These are phyloP conservation scores for Protaetia brevitarsis DNA, from an alignment of 1,140 invertebrate genomes.

Conservation along the genomic window DNA sequence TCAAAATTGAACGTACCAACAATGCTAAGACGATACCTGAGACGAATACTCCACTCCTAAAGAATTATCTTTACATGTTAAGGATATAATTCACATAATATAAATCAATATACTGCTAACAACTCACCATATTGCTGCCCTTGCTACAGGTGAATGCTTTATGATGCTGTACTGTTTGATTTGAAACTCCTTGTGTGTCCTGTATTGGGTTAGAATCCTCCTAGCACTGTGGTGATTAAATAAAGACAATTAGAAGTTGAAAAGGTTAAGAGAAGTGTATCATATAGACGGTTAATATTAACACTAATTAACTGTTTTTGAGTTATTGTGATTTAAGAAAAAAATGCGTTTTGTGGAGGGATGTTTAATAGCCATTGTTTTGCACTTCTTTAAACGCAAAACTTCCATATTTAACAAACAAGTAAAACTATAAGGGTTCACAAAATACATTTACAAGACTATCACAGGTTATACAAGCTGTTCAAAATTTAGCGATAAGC, in stretches of 20 bases:
- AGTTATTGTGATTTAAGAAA: background rate
- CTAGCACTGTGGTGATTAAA: too few relatives aligned
- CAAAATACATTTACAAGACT: too few relatives aligned
- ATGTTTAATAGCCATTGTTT: constrained; percentile 31
- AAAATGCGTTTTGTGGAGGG: too few relatives aligned
- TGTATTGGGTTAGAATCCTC: constrained; percentile 50
- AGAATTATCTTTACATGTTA: constrained; percentile 24
- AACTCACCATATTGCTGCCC: constrained; percentile 20
- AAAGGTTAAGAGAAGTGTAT: constrained; percentile 27
- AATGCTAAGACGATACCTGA: constrained; percentile 31
- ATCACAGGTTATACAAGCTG: too few relatives aligned
- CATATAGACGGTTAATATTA: background rate
- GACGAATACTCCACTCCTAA: constrained; percentile 33
- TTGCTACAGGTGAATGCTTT: constrained; percentile 48
- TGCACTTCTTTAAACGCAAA: background rate
- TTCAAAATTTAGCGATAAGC: too few relatives aligned
- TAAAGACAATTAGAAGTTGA: too few relatives aligned
- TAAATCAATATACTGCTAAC: constrained; percentile 27
- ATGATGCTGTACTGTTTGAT: constrained; percentile 51
- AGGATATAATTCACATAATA: constrained; percentile 18
- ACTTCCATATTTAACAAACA: background rate
- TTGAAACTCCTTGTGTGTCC: constrained; percentile 49
- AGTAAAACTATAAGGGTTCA: too few relatives aligned
- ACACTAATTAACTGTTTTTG: background rate
- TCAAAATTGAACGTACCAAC: constrained; percentile 19